These are phyloP conservation scores for Diabrotica undecimpunctata DNA, from an alignment of 1,140 invertebrate genomes.

Conservation along the genomic window DNA sequence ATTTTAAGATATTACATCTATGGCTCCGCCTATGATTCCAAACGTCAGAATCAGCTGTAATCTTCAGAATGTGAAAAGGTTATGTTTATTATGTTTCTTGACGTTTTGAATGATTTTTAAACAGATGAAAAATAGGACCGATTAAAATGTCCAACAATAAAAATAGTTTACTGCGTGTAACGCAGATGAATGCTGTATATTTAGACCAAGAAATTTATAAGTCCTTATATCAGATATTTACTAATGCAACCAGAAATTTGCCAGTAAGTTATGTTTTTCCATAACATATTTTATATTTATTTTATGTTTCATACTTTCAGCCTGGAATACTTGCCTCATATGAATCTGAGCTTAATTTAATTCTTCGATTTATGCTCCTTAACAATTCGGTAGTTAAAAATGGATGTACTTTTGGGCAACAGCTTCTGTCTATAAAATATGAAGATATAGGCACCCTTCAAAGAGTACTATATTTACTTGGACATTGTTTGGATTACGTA, in stretches of 20 bases:
- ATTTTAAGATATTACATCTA: no score
- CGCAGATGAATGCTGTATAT: constrained; percentile 46
- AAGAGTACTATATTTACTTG: constrained; percentile 35
- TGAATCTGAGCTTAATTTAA: constrained; percentile 40
- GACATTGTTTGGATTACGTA: constrained; percentile 36
- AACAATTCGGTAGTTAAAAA: constrained; percentile 39
- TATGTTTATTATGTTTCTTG: no score
- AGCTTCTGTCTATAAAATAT: constrained; percentile 45
- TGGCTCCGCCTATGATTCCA: no score
- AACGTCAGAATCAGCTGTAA: no score
- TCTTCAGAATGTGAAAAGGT: no score
- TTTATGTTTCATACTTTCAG: constrained; percentile 32
- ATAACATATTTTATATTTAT: constrained; percentile 5
- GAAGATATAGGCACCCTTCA: constrained; percentile 37
- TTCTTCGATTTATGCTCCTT: constrained; percentile 36
- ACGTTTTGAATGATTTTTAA: no score
- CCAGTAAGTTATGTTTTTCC: constrained; percentile 38
- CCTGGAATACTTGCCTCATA: constrained; percentile 31
- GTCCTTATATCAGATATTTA: constrained; percentile 34
- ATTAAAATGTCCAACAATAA: not conserved
- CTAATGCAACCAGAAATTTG: constrained; percentile 35
- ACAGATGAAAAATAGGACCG: no score
- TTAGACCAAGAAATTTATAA: constrained; percentile 45
- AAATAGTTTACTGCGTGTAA: constrained; percentile 42
- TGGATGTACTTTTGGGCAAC: constrained; percentile 44